A percentile compares a stretch with the other conserved stretches of the same genome.
Conservation (phyloP, 2,888 invertebrate genomes). For the Leptopterna dolabrata region DNA sequence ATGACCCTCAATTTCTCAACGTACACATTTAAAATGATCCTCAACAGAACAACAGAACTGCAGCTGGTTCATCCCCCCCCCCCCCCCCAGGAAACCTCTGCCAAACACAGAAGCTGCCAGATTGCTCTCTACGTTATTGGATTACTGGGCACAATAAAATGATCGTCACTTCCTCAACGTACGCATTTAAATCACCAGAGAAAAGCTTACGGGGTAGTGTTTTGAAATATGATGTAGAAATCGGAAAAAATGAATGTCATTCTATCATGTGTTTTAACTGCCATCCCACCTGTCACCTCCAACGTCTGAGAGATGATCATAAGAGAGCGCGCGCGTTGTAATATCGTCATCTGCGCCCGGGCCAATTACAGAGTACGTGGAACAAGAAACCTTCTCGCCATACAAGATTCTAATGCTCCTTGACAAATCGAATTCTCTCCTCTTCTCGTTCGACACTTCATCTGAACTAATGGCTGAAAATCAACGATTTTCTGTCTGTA, state of each 20-base stretch:
- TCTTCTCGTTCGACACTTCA: constrained; percentile 1
- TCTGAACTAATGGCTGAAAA: background rate
- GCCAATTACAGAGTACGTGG: background rate
- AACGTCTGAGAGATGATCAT: constrained; percentile 1
- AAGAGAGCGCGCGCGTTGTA: background rate
- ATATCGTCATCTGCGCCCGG: background rate
- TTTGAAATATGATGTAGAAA: background rate
- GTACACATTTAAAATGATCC: no score
- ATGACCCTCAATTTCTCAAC: no score
- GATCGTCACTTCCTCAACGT: no score
- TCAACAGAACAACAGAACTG: no score
- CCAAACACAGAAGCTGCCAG: no score
- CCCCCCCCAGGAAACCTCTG: no score
- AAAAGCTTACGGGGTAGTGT: background rate
- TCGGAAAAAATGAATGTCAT: background rate
- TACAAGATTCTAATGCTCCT: constrained; percentile 4
- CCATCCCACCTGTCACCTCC: background rate
- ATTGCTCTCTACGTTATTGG: no score
- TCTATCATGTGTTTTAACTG: background rate
- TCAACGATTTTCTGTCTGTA: background rate
- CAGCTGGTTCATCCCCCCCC: no score
- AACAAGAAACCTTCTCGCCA: background rate
- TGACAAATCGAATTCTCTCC: constrained; percentile 23
- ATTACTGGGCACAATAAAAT: no score
- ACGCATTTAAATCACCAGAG: background rate